Evolutionary conservation across 2,113 vertebrate genomes (phyloP), one percentile per base, ranked within the genome.

Genomic region (Todiramphus saurophagus): DNA sequence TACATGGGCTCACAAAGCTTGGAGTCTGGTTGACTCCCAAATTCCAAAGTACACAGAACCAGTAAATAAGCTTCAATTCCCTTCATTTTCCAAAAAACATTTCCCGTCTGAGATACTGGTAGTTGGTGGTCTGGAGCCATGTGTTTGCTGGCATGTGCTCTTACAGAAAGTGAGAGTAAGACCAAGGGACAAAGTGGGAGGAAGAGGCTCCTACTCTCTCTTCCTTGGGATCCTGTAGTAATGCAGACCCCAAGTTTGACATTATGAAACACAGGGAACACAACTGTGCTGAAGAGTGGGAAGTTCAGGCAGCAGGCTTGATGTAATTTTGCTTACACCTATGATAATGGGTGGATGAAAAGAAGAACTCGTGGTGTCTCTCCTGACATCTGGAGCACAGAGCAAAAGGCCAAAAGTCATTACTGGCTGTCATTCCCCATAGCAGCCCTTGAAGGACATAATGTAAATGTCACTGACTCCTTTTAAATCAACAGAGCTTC

Each of bases 401-500:
- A 90, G 46, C 13, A 86, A 77, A 78, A 70, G 64, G 46, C 56
- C 81, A 51, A 14, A 88, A 92, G 24, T 56, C 89, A 68, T 79
- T 78, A 43, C 43, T 18, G 30, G 24, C 80, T 83, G 83, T 60
- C 44, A 37, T 64, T 90, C 16, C 56, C 23, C 44, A 39, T 37
- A 83, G 50, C 25, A 82, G 8, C 17, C 72, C 62, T 89, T 84
- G 76, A 95, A 94, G 80, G 80, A 78, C 90, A 72, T 39, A 21
- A 86, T 51, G 69, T 86, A 92, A 87, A 92, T 94, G 88, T 79
- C 94, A 92, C 66, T 55, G 77, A 50, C 80, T 92, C 64, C 58
- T 68, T 84, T 75, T 82, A 92, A 96, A 96, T 92, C 92, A 90
- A 28, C 85, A 46, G 35, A 64, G 46, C 51, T 94, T 23, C 85